Evolutionary conservation across 2,113 vertebrate species (phyloP).

Genomic region (Cyprichromis sp.): DNA sequence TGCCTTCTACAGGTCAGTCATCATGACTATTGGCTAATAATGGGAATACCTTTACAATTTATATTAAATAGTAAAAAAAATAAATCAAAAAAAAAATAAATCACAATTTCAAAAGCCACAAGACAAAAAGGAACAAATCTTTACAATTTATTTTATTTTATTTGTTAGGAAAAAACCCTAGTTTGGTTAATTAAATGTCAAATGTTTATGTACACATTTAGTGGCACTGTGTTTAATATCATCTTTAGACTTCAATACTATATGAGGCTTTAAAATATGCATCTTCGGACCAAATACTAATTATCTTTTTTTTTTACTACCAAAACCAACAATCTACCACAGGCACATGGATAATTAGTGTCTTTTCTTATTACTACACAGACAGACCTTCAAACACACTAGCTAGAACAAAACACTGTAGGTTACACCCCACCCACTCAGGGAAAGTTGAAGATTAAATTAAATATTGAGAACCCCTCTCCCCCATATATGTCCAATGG

Average conservation of each 20-base stretch:
- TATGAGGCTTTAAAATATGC: not conserved
- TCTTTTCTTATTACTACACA: not conserved
- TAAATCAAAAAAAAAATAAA: accelerated
- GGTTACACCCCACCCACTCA: not conserved
- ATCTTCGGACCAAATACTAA: not conserved
- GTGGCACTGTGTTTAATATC: not conserved
- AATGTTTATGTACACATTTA: not conserved
- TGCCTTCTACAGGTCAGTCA: not conserved
- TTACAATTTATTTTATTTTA: not conserved
- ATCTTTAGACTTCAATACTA: not conserved
- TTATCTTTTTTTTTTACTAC: not conserved
- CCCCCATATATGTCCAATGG: not conserved
- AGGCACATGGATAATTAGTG: not conserved
- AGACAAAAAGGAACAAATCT: not conserved
- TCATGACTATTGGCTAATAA: not conserved
- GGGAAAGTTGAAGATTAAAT: not conserved
- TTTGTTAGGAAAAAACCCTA: not conserved
- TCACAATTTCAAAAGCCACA: not conserved
- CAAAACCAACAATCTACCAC: not conserved
- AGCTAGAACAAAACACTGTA: not conserved
- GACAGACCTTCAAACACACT: not conserved
- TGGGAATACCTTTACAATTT: not conserved
- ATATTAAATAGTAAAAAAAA: not conserved
- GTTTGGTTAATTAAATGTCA: not conserved
- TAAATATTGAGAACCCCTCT: not conserved